Conservation (phyloP, 23 tunicate species). For the Aplidium turbinatum region DNA sequence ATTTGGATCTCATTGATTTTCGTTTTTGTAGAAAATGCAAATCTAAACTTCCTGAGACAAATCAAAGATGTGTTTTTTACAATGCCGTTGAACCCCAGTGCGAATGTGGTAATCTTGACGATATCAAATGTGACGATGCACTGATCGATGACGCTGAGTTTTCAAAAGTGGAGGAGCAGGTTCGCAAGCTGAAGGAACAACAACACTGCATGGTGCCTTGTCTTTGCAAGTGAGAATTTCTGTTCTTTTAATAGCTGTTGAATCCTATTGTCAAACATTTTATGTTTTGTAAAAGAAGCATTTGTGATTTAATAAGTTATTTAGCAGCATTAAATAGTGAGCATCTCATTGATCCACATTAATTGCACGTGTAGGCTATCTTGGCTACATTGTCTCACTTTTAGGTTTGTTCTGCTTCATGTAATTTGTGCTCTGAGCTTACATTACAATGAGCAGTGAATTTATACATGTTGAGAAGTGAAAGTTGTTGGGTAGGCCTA, state of each 20-base stretch:
- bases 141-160: neutral
- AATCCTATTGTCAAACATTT: no score
- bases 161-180: slow-evolving; percentile 4
- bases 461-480: no score
- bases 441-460: no score
- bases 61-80: slow-evolving; percentile 18
- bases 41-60: neutral
- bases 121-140: slow-evolving; percentile 29
- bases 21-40: slow-evolving; percentile 41
- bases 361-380: no score
- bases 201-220: slow-evolving; percentile 38
- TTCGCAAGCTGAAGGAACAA: neutral
- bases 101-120: slow-evolving; percentile 26
- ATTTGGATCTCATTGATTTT: neutral
- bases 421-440: no score
- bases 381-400: no score
- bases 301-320: no score
- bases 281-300: neutral
- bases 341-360: no score
- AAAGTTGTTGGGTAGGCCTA: no score
- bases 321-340: no score
- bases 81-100: slow-evolving; percentile 31
- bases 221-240: slow-evolving; percentile 28
- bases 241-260: no score
- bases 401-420: no score